Evolutionary conservation across 2,797 vertebrate genomes (phyloP), one percentile per base, ranked within the genome.

Genomic region (Pteronotus mesoamericanus): DNA sequence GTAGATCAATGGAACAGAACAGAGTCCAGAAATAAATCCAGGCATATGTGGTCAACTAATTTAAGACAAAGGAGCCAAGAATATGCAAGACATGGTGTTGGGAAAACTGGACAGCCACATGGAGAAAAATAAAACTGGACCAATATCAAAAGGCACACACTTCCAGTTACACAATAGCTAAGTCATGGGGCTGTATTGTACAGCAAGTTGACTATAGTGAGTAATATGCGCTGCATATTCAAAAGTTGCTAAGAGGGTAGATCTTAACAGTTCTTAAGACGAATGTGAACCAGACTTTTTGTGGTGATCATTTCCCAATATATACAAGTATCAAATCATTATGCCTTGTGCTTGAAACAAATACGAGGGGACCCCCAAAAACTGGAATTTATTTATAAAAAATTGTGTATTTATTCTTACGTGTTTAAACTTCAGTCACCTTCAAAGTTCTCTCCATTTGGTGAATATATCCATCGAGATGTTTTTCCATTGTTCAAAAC

Each of bases 221-320:
- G 61, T 32, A 57, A 29, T 2, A 39, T 42, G 24, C 16, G 48
- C 3, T 21, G 7, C 77, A 57, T 26, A 6, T 72, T 61, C 29
- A 26, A 42, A 91, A 72, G n/a, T 24, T 61, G 42, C 53, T 83
- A 42, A 55, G 68, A 61, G 53, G 19, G n/a, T 61, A 72, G 89
- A 74, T 48, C 29, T 61, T 48, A 59, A 59, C 59, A 87, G 22
- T 34, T 48, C n/a, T 83, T 3, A 61, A 61, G n/a, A 61, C 2
- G 4, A 42, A 82, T 32, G 66, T 37, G 55, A 71, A 46, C 77
- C 21, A 37, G 64, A 29, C 9, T 37, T 22, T 82, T 1, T 32
- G 24, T 69, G 44, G 87, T 37, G n/a, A 61, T 46, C 18, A 59
- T 39, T 69, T 29, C 66, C 39, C 48, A 55, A 68, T 8, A 34